A percentile compares a stretch with the other conserved stretches of the same genome.
These are phyloP conservation scores for Drosophila demipolita DNA, from an alignment of 2,888 invertebrate genomes.

Conservation along the genomic window DNA sequence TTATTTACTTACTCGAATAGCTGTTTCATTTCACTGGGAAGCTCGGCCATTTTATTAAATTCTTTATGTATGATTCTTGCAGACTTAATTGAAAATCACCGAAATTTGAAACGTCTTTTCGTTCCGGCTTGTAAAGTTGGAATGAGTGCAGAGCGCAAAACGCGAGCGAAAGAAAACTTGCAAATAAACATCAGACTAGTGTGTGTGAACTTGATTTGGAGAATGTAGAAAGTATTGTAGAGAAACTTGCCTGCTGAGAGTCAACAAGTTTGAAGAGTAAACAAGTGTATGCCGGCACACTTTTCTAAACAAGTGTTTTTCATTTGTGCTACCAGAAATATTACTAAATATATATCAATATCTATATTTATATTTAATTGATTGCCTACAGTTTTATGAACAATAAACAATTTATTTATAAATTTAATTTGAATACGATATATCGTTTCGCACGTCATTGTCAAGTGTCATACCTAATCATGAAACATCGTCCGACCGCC, in stretches of 20 bases:
- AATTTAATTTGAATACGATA: not conserved
- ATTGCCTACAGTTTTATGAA: not conserved
- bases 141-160: slow-evolving; percentile 29
- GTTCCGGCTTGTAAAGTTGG: slow-evolving; percentile 42
- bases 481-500: slow-evolving; percentile 26
- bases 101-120: slow-evolving; percentile 42
- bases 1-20: slow-evolving; percentile 77
- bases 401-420: not conserved
- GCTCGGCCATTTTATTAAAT: slow-evolving; percentile 63
- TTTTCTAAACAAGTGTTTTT: not conserved
- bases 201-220: slow-evolving; percentile 19
- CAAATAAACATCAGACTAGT: slow-evolving; percentile 6
- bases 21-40: slow-evolving; percentile 72
- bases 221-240: slow-evolving; percentile 9
- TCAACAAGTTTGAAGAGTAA: slow-evolving; percentile 29
- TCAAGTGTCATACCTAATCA: slow-evolving; percentile 20
- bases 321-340: not conserved
- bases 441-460: slow-evolving; percentile 5
- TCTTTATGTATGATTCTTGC: slow-evolving; percentile 26
- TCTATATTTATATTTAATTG: not conserved
- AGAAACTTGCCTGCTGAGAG: slow-evolving; percentile 38
- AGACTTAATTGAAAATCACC: slow-evolving; percentile 19
- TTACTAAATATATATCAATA: not conserved
- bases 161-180: slow-evolving; percentile 45
- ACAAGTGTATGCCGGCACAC: slow-evolving; percentile 36